These are phyloP conservation scores for Dexiosoma caninum DNA, from an alignment of 2,888 invertebrate species.

Conservation along the genomic window DNA sequence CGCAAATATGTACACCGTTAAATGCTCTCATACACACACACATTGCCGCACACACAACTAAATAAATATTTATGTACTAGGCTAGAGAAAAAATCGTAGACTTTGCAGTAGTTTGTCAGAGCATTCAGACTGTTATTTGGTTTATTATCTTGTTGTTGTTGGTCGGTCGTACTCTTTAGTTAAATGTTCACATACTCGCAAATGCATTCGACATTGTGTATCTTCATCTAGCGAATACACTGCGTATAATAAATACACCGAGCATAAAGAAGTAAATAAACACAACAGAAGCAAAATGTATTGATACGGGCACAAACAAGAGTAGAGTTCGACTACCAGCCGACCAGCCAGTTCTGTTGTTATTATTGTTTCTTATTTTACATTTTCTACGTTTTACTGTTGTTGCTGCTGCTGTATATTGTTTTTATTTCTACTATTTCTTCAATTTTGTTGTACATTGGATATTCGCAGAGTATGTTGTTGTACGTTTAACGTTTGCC, in stretches of 20 bases:
- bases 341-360: constrained; percentile 8
- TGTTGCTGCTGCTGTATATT: not conserved
- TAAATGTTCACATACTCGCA: not conserved
- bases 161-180: not conserved
- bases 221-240: constrained; percentile 20
- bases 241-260: not conserved
- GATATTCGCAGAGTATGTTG: constrained; percentile 50
- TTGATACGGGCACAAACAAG: not conserved
- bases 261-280: too few relatives aligned
- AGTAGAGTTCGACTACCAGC: not conserved
- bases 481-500: constrained; percentile 58
- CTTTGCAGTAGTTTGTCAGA: constrained; percentile 10
- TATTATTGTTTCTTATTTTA: not conserved
- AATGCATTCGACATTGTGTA: not conserved
- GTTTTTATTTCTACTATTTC: not conserved
- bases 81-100: constrained; percentile 24
- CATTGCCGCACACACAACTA: not conserved
- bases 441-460: not conserved
- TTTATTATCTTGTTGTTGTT: not conserved
- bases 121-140: constrained; percentile 25
- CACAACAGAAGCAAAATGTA: constrained; percentile 22
- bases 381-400: constrained; percentile 4
- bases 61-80: too few relatives aligned
- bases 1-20: not conserved
- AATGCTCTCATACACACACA: not conserved